Evolutionary conservation across 2,888 invertebrate genomes (phyloP).

Genomic region (Bursaphelenchus okinawaensis): DNA sequence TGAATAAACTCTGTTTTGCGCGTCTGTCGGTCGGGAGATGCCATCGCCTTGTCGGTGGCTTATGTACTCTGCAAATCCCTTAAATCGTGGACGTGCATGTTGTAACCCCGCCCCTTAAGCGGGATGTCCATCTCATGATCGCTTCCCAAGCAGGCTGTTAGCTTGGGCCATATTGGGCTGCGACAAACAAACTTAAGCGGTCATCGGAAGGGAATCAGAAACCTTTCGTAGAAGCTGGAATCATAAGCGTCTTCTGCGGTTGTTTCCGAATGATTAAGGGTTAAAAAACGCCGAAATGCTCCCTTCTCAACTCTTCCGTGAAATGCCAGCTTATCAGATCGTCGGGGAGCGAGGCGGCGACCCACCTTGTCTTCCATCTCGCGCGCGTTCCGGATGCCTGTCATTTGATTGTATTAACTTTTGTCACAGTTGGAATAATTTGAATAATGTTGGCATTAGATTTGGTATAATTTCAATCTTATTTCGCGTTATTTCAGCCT

Average conservation of each 20-base stretch:
- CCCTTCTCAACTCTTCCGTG: background rate
- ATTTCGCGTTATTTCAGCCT: background rate
- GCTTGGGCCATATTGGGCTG: background rate
- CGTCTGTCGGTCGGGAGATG: background rate
- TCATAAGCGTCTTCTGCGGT: background rate
- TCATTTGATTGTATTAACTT: too few relatives aligned
- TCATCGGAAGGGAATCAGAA: background rate
- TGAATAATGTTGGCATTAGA: too few relatives aligned
- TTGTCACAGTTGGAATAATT: too few relatives aligned
- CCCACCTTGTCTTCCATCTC: background rate
- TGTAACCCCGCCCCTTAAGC: background rate
- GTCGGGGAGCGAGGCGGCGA: background rate
- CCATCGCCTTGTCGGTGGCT: background rate
- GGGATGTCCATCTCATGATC: background rate
- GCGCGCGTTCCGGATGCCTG: background rate
- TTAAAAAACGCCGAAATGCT: background rate
- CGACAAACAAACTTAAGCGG: background rate
- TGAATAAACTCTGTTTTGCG: constrained; percentile 3
- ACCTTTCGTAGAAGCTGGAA: background rate
- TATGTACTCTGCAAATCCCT: background rate
- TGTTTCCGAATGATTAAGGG: background rate
- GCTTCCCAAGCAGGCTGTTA: background rate
- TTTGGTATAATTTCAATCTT: too few relatives aligned
- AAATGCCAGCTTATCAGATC: background rate
- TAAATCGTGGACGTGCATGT: background rate